Base-by-base conservation (phyloP, 2,888 invertebrate species). In the Raillietiella orientalis region DNA sequence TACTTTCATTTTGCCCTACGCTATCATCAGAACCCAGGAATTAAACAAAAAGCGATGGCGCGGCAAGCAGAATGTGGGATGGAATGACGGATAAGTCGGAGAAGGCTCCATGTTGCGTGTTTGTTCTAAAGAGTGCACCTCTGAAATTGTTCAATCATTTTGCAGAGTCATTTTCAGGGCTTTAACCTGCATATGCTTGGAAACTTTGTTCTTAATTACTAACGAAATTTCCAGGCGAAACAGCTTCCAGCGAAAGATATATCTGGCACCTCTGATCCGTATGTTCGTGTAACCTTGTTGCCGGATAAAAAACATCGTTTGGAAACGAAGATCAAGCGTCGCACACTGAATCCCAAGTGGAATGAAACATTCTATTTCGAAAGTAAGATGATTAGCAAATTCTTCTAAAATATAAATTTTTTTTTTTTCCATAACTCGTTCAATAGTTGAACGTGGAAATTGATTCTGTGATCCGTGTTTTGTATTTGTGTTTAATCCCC, bases 351-450 rank as follows among this genome's bases (percentile, higher is more conserved):
- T 50, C 79, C 79, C 1, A 53, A 75, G 36, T 79, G 79, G 79
- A 79, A 79, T 47, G 79, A 79, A 47, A 79, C 79, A 14, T 74
- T 79, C 45, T 79, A 79, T 47, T 79, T 79, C 43, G 79, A 79
- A 52, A 79, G 58, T 55, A 41, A 36, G 34, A 25, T 14, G 12
- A 17, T 23, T 17, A 13, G 5, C 16, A 15, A 13, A 14, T 27
- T 13, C 21, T 32, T n/a, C 4, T 14, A 16, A 19, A 28, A 6
- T 14, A n/a, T 28, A 5, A 16, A 14, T 15, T 15, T 13, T 10
- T 24, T 9, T 24, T 14, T 15, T 8, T 24, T 24, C 15, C 24
- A 11, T 24, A 8, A 8, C 19, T 19, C 19, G 6, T 19, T n/a
- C n/a, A n/a, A n/a, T n/a, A n/a, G n/a, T n/a, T n/a, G n/a, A n/a